These are phyloP conservation scores for Aphelenchoides avenae DNA, from an alignment of 1,140 invertebrate genomes.

Conservation along the genomic window DNA sequence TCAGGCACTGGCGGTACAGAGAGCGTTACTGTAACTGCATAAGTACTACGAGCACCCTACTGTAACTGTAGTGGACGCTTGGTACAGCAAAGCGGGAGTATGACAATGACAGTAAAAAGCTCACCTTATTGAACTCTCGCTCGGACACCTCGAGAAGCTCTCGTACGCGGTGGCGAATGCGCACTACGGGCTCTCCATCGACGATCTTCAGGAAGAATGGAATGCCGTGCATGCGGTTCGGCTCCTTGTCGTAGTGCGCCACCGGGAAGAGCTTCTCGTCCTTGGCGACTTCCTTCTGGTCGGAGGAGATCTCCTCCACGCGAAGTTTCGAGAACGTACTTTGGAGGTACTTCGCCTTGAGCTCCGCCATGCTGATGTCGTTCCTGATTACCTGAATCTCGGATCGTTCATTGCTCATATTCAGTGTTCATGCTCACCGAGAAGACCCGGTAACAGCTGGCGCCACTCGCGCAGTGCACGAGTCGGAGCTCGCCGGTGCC, in stretches of 20 bases:
- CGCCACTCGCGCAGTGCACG: conserved; percentile 21
- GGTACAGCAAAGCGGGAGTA: background rate
- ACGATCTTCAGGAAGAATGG: conserved; percentile 89
- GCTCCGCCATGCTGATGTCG: too few species aligned
- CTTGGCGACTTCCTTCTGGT: conserved; percentile 72
- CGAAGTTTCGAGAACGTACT: conserved; percentile 64
- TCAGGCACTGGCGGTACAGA: too few species aligned
- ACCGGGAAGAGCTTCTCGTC: conserved; percentile 91
- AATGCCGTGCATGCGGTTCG: conserved; percentile 92
- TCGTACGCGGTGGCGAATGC: conserved; percentile 84
- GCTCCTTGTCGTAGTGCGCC: conserved; percentile 94
- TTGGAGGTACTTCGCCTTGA: conserved; percentile 4
- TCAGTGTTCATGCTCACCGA: too few species aligned
- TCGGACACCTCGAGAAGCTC: conserved; percentile 88
- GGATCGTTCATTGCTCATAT: too few species aligned
- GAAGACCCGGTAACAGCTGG: conserved; percentile 14
- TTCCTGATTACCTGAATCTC: too few species aligned
- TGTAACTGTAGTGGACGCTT: too few species aligned
- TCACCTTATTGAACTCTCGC: conserved; percentile 91
- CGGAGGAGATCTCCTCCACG: conserved; percentile 89
- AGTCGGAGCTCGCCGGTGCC: conserved; percentile 72
- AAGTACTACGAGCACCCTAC: too few species aligned
- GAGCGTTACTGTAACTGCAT: too few species aligned
- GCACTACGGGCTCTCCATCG: conserved; percentile 77
- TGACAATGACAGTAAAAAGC: too few species aligned